Base-by-base conservation (phyloP, 1,140 invertebrate species). In the Hyphantria cunea region DNA sequence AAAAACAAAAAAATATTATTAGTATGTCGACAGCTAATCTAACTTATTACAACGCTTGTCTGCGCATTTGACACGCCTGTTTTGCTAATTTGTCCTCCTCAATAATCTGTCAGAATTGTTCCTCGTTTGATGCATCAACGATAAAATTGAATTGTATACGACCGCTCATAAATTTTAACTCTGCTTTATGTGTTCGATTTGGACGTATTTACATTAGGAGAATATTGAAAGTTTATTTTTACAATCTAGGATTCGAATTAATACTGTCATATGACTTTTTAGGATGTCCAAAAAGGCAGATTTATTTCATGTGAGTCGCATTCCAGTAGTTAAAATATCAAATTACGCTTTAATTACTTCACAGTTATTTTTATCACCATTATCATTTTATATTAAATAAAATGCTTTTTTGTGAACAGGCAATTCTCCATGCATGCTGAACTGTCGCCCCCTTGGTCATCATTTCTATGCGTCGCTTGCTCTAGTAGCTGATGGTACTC, bases 401-500 rank as follows among this genome's bases (percentile, higher is more conserved):
- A 25, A 25, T 3, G 17, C 2, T 66, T 25, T 64, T 44, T 50
- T 53, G 67, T 80, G 79, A 25, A 39, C 90, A 96, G 96, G 93
- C 64, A 90, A 94, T 61, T 94, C 95, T 74, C 94, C 95, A 31
- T 98, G 97, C 79, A 94, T 95, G 68, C 86, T 98, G 59, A 97
- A 97, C 84, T 98, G 97, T 76, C 94, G 95, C 61, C 95, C 97
- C 0, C 86, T 94, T 41, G 96, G 96, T 11, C 93, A 94, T 82
- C 94, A 93, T 64, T 98, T 98, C 91, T 98, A 97, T 81, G 96
- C 96, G 37, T 96, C 96, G 10, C 91, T 98, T 52, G 95, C 96
- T 65, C 92, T 95, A 61, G 96, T 97, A 13, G 93, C 95, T n/a
- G 97, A 98, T 86, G 97, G 97, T n/a, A 97, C 97, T 11, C 92